These are phyloP conservation scores for Pantherophis vulpinus DNA, from an alignment of 2,797 vertebrate genomes.

Conservation along the genomic window DNA sequence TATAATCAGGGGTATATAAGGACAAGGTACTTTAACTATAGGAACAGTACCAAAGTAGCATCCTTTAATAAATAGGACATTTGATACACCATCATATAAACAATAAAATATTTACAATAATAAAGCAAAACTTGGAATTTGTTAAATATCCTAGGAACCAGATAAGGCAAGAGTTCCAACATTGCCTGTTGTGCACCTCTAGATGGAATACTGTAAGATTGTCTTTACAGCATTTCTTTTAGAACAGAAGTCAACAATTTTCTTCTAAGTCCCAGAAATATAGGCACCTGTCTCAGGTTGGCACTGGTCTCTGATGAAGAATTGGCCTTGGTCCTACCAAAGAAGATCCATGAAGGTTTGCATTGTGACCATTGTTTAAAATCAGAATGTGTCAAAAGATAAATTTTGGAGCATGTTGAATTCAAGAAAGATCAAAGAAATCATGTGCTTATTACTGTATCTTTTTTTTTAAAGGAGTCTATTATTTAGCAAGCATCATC, in stretches of 20 bases:
- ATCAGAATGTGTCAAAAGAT: not conserved
- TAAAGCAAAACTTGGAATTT: not conserved
- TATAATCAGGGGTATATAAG: not conserved
- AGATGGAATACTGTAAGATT: not conserved
- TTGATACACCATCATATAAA: not conserved
- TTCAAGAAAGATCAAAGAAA: constrained; percentile 16
- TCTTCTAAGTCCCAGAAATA: not conserved
- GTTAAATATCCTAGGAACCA: not conserved
- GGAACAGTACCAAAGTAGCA: not conserved
- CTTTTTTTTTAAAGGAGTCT: not conserved
- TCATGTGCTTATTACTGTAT: not conserved
- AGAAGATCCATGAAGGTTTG: not conserved
- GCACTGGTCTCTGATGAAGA: not conserved
- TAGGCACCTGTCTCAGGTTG: not conserved
- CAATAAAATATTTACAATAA: not conserved
- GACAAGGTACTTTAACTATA: not conserved
- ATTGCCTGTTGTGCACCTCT: not conserved
- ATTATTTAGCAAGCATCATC: constrained; percentile 21
- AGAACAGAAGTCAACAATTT: not conserved
- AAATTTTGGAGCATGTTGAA: constrained; percentile 19
- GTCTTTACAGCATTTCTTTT: not conserved
- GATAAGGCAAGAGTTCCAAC: not conserved
- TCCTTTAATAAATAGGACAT: not conserved
- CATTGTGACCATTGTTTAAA: not conserved
- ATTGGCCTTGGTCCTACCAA: not conserved